Base-by-base conservation (phyloP, 2,888 invertebrate genomes). In the Trissoscelio sp. region DNA sequence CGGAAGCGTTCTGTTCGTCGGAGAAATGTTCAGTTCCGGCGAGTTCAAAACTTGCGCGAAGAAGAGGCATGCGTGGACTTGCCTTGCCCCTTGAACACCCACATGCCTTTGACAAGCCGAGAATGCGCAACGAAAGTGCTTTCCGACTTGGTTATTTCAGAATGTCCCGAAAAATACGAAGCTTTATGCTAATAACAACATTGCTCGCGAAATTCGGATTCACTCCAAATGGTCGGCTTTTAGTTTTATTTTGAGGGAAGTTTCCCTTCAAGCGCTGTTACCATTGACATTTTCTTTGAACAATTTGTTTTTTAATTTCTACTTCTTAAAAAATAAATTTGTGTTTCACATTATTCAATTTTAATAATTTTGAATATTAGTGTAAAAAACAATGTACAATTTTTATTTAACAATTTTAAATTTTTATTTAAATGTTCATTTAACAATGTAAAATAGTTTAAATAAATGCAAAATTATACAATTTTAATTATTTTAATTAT, bases 41-140 rank as follows among this genome's bases (percentile, higher is more conserved):
- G 77, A 74, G 78, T 79, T 81, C 46, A 64, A 74, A 81, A 81
- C 83, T 83, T 72, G 78, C 74, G 67, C 77, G 57, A 72, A 67
- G 57, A 75, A 72, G 81, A 81, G 70, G 77, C 81, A 81, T 83
- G 83, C 81, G 81, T 81, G 77, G 77, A 62, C 72, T 83, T 53
- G 70, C 80, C 74, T 67, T 75, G 79, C 77, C 81, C 77, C 70
- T 55, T 69, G 70, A 48, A 79, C 77, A 83, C 79, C 81, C 81
- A 79, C 81, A 57, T 77, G 79, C 72, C 79, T 81, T 83, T 81
- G 67, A 70, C 73, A 70, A 70, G 72, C 51, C 55, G 73, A 53
- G 67, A 74, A 74, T 74, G 79, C 79, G 79, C 79, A 74, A 42
- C 69, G 69, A 80, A 74, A 80, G 79, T 74, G 62, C 79, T 80